Conservation (phyloP, 2,888 invertebrate genomes). For the Latrodectus hesperus region DNA sequence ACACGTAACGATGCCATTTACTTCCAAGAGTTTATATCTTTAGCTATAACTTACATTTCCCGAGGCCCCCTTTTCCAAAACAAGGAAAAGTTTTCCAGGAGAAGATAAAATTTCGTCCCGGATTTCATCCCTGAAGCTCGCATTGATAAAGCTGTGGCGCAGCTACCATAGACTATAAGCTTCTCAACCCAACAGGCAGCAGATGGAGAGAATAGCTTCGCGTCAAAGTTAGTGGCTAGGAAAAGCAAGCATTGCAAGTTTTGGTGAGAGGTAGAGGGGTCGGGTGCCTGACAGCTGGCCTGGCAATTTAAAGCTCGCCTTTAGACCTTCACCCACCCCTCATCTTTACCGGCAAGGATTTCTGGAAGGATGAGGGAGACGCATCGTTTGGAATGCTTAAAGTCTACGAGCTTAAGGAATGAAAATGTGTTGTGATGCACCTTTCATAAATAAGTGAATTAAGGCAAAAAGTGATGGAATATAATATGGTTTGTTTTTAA, state of each 20-base stretch:
- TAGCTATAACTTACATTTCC: slow-evolving; percentile 35
- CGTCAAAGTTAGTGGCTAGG: slow-evolving; percentile 47
- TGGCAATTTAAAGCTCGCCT: slow-evolving; percentile 52
- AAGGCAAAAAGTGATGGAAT: not conserved
- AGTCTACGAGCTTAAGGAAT: not conserved
- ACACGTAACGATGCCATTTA: slow-evolving; percentile 44
- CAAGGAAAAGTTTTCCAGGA: slow-evolving; percentile 34
- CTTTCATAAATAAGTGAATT: not conserved
- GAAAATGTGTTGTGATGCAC: not conserved
- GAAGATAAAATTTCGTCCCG: slow-evolving; percentile 44
- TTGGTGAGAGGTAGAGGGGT: slow-evolving; percentile 6
- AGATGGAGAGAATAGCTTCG: slow-evolving; percentile 44
- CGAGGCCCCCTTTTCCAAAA: slow-evolving; percentile 17
- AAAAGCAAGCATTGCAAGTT: slow-evolving; percentile 46
- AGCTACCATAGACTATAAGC: not conserved
- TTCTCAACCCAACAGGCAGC: slow-evolving; percentile 2
- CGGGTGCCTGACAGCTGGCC: slow-evolving; percentile 39
- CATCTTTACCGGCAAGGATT: too few species aligned
- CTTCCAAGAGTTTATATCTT: slow-evolving; percentile 30
- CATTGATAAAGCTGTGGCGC: slow-evolving; percentile 40
- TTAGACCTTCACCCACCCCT: slow-evolving; percentile 12
- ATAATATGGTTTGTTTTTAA: not conserved
- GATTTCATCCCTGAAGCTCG: slow-evolving; percentile 14
- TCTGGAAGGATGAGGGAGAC: too few species aligned
- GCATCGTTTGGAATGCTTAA: not conserved